phyloP scores from a whole-genome alignment of 2,113 vertebrate genomes.

The Chrysemys picta region DNA sequence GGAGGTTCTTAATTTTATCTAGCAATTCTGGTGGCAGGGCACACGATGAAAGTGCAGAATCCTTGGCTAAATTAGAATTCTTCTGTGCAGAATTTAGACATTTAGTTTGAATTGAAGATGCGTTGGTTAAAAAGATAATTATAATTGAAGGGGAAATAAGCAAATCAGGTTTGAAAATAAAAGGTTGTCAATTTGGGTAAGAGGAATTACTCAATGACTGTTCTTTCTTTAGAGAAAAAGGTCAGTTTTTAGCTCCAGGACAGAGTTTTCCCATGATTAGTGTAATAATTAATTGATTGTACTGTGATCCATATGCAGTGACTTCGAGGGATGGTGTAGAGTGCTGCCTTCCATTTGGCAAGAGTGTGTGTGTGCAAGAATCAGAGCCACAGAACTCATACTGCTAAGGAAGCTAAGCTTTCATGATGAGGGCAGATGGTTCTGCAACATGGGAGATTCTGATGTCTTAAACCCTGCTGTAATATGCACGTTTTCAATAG shows the following conservation, averaged over 20 bases:
- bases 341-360: background rate
- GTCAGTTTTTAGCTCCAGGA: background rate
- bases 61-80: background rate
- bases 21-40: background rate
- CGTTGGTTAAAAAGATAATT: background rate
- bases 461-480: fast-evolving
- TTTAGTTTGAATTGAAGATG: background rate
- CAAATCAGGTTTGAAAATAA: background rate
- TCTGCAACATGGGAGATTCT: background rate
- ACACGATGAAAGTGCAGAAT: background rate
- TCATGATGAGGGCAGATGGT: background rate
- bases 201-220: background rate
- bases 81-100: background rate
- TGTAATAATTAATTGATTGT: background rate
- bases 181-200: background rate
- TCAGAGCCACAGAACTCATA: background rate
- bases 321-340: background rate
- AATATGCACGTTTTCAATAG: background rate
- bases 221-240: background rate
- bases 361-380: background rate
- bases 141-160: background rate
- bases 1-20: background rate
- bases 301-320: background rate
- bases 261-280: background rate
- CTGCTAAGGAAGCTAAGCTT: background rate